Evolutionary conservation across 2,888 invertebrate genomes (phyloP).

Genomic region (Nomada fucata): DNA sequence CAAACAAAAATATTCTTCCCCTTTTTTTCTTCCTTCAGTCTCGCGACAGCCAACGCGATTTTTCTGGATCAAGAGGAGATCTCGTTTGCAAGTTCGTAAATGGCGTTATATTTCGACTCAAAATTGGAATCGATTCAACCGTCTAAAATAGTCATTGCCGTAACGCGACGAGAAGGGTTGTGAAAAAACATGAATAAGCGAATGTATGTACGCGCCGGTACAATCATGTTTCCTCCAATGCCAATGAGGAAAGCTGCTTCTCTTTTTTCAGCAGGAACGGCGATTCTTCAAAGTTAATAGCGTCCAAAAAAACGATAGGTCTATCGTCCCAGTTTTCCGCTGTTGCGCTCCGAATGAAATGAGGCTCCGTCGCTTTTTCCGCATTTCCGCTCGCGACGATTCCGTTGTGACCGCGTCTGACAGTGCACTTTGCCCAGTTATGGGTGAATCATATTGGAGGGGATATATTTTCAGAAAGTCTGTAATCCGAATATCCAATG

Average conservation of each 20-base stretch:
- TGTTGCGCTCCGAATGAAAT: not conserved
- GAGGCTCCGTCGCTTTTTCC: not conserved
- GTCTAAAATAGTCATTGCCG: conserved; percentile 54
- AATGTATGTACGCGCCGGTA: conserved; percentile 51
- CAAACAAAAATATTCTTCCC: not conserved
- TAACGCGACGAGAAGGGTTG: conserved; percentile 51
- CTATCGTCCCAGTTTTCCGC: conserved; percentile 19
- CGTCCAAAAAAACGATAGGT: conserved; percentile 11
- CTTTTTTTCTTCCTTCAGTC: not conserved
- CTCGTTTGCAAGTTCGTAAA: conserved; percentile 47
- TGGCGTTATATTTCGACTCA: conserved; percentile 56
- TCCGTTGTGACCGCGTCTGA: not conserved
- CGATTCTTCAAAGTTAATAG: conserved; percentile 41
- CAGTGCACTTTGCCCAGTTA: not conserved
- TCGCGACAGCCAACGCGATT: conserved; percentile 11
- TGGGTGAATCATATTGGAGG: not conserved
- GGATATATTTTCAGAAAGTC: not conserved
- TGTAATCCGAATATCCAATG: not conserved
- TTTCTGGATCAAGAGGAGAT: conserved; percentile 27
- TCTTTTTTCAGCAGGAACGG: conserved; percentile 13
- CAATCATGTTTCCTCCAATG: conserved; percentile 44
- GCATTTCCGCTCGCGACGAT: not conserved
- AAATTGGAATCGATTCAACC: conserved; percentile 66
- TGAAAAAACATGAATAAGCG: conserved; percentile 41
- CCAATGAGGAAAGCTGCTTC: not conserved